phyloP scores from a whole-genome alignment of 1,140 invertebrate genomes.

The Aphis gossypii region DNA sequence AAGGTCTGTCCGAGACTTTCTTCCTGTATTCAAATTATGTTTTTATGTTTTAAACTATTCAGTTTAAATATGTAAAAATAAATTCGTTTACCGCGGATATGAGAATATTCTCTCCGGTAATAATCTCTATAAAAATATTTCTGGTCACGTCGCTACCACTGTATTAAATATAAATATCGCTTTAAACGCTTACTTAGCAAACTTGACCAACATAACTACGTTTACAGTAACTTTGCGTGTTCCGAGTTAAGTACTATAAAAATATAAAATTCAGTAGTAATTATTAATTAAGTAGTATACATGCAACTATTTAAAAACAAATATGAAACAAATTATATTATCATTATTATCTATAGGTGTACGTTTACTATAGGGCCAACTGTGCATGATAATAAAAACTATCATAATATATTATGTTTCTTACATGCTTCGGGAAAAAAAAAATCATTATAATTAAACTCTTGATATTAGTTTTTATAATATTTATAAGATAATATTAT shows the following conservation, averaged over 20 bases:
- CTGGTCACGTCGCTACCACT: no score
- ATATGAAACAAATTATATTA: no score
- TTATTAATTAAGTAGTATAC: background rate
- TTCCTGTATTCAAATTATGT: background rate
- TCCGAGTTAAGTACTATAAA: background rate
- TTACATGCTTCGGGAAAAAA: background rate
- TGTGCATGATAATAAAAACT: background rate
- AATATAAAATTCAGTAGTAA: background rate
- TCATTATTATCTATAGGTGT: background rate
- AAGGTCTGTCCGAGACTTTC: background rate
- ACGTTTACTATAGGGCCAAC: background rate
- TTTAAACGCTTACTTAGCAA: background rate
- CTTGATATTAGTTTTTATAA: slow-evolving; percentile 4
- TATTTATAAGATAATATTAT: background rate
- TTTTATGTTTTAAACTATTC: background rate
- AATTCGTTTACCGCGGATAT: background rate
- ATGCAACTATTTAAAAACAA: background rate
- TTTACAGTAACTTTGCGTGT: background rate
- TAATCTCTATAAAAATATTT: no score
- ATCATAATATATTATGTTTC: background rate
- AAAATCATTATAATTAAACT: slow-evolving; percentile 27
- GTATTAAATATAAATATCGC: background rate
- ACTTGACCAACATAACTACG: background rate
- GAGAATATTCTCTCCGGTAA: no score
- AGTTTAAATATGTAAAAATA: background rate